phyloP scores from a whole-genome alignment of 1,140 invertebrate genomes.

The Phthorimaea operculella region DNA sequence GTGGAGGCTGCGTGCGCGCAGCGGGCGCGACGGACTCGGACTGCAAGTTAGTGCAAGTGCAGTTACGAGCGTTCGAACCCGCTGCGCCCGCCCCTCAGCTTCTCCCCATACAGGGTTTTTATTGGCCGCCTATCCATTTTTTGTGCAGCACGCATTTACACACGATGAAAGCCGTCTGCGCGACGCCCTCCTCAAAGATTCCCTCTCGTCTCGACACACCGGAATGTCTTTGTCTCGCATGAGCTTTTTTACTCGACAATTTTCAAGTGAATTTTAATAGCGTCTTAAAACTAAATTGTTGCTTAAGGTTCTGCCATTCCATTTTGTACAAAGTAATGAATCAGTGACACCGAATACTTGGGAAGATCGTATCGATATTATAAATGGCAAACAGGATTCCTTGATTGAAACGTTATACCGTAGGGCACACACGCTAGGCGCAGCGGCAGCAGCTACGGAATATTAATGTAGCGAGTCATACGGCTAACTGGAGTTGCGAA shows the following conservation, averaged over 20 bases:
- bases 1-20: constrained; percentile 57
- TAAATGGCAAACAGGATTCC: not conserved
- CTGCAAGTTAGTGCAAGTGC: constrained; percentile 43
- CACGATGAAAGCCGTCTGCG: constrained; percentile 56
- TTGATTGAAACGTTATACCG: constrained; percentile 1
- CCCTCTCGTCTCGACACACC: constrained; percentile 44
- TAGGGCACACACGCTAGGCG: constrained; percentile 36
- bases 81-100: constrained; percentile 55
- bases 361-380: not conserved
- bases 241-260: constrained; percentile 24
- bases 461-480: constrained; percentile 55
- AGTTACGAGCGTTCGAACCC: constrained; percentile 47
- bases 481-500: constrained; percentile 61
- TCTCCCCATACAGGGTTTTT: constrained; percentile 62
- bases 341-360: not conserved
- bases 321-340: no score
- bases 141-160: constrained; percentile 56
- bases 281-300: no score
- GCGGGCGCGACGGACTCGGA: constrained; percentile 44
- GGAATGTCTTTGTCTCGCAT: constrained; percentile 48
- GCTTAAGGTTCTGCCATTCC: no score
- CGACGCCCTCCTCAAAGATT: constrained; percentile 50
- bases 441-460: constrained; percentile 48
- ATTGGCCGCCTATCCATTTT: constrained; percentile 63
- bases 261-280: no score